Evolutionary conservation across 37 sponge, comb jelly and placozoan species (phyloP), one percentile per base, ranked within the genome.

Genomic region (Hexactinellida sp.): DNA sequence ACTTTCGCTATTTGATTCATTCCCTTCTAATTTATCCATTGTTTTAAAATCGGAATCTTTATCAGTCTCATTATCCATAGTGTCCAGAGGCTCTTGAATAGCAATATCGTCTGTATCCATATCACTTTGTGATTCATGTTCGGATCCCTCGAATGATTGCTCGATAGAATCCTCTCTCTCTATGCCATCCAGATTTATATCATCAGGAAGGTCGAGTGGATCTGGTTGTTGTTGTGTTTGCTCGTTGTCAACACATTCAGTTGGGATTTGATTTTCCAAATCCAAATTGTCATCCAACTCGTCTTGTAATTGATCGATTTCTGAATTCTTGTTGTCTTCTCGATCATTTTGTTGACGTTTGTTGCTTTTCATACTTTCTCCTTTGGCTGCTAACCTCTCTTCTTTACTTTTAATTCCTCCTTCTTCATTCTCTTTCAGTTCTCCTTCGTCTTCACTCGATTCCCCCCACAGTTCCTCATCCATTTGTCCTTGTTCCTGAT

Each of bases 371-470:
- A 3, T n/a, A 82, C 83, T 37, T 37, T 36, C 38, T 38, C 87
- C 71, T 37, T 36, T 37, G 0, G 36, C 38, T 32, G 36, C 84
- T 36, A 90, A 76, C 47, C 38, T 71, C 38, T 88, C 91, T 32
- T 71, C 84, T 37, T 36, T 84, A 23, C 30, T 24, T 36, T 41
- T 37, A 37, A 5, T 38, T 38, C 71, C 89, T 38, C 38, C 55
- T 55, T 90, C 87, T 47, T 37, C 24, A 28, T 84, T 84, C 21
- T 36, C 85, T 37, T 83, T 84, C 37, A 52, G 38, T 32, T 85
- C 88, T 55, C 38, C 76, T 55, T 85, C 39, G 0, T 36, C 76
- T 24, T 88, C 86, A 37, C 55, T 55, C 36, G 86, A 86, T 37
- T 54, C 54, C 10, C 86, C 86, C 86, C 55, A 55, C 32, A 55